Percentiles rank a stretch among this genome's conserved stretches.
Evolutionary conservation across 2,113 vertebrate genomes (phyloP).

Genomic region (Halcyon malimbica): DNA sequence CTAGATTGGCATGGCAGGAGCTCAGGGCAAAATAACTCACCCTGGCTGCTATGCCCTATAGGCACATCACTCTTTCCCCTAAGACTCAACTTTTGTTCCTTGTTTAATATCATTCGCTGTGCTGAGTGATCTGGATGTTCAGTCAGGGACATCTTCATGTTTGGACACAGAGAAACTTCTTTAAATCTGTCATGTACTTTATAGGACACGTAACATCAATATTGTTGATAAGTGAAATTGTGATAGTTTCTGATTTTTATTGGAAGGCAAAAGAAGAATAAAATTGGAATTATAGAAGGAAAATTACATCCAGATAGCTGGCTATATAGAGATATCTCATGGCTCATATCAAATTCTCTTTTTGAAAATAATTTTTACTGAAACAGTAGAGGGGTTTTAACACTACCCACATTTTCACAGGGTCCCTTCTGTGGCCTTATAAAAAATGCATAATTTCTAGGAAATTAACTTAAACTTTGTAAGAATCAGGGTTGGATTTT

Average conservation of each 20-base stretch:
- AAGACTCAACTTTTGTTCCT: background rate
- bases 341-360: background rate
- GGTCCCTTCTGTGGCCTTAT: background rate
- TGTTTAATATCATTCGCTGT: background rate
- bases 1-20: background rate
- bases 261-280: background rate
- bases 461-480: background rate
- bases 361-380: background rate
- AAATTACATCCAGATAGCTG: background rate
- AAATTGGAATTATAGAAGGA: background rate
- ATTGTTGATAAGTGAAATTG: background rate
- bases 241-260: background rate
- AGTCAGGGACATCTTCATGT: background rate
- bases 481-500: background rate
- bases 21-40: background rate
- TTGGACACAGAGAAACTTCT: background rate
- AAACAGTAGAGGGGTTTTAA: background rate
- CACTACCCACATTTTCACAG: background rate
- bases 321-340: background rate
- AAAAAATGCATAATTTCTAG: background rate
- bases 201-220: background rate
- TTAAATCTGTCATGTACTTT: background rate
- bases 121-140: background rate
- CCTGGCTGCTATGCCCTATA: background rate
- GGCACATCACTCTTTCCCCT: background rate